A percentile compares a stretch with the other conserved stretches of the same genome.
Evolutionary conservation across 1,140 invertebrate genomes (phyloP).

Genomic region (Eriocheir sinensis): DNA sequence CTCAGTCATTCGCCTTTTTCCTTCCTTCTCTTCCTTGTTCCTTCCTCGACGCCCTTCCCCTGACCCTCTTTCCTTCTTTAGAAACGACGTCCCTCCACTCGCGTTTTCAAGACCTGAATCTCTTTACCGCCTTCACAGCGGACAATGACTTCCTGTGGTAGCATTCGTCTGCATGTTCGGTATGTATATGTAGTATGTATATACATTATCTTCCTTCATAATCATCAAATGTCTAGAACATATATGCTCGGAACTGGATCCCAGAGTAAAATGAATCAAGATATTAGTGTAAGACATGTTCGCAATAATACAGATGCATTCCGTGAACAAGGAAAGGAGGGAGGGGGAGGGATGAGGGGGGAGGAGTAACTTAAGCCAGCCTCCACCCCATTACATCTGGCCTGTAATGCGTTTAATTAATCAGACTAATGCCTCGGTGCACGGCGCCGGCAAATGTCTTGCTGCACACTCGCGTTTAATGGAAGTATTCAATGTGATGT

Average conservation of each 20-base stretch:
- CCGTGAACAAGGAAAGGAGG: neutral
- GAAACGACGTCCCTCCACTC: neutral
- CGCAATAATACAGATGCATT: neutral
- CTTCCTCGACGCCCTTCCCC: neutral
- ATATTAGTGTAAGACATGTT: neutral
- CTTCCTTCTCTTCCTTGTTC: neutral
- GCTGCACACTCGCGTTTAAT: neutral
- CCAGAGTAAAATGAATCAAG: neutral
- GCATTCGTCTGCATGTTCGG: neutral
- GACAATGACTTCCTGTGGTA: neutral
- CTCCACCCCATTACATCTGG: neutral
- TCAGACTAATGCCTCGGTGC: neutral
- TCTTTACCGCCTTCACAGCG: neutral
- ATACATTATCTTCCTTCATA: neutral
- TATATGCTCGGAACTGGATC: no score
- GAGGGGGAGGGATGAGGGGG: neutral
- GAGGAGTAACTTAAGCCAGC: neutral
- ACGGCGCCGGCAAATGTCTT: neutral
- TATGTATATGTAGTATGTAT: no score
- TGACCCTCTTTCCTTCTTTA: neutral
- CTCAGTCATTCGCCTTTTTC: neutral
- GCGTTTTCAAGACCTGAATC: neutral
- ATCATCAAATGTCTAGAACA: no score
- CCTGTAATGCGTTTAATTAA: neutral
- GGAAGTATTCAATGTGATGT: neutral